Evolutionary conservation across 2,113 vertebrate species (phyloP), one percentile per base, ranked within the genome.

Genomic region (Sturnus vulgaris): DNA sequence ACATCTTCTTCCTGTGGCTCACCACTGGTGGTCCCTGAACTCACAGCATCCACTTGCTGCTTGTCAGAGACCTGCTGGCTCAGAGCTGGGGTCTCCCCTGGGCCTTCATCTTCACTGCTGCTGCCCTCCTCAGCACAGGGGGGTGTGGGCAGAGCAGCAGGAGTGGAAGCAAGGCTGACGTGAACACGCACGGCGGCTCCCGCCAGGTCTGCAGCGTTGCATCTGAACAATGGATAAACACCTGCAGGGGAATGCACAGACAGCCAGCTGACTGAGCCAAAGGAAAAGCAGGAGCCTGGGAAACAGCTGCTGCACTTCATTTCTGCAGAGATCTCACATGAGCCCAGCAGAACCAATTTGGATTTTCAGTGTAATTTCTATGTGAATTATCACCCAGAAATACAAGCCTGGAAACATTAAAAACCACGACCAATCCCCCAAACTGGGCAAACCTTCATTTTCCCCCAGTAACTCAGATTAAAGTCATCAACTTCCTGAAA

Each of bases 141-240:
- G 8, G 55, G 47, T 9, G 95, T 37, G 86, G 80, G 42, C 55
- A 82, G 42, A 19, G 63, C 55, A 21, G 60, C 39, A 53, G 90
- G 40, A n/a, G 81, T 4, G 39, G 97, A 25, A 4, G 97, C 95
- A 40, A 98, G 88, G 35, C 97, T 57, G 55, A 99, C 53, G 53
- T 99, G 99, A 64, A 99, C 97, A 30, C 99, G 97, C 8, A 99
- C 73, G n/a, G 99, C 98, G 4, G 99, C 99, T 66, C 99, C 99
- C 7, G 97, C 97, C 37, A 99, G 97, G 96, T 99, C 96, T 40
- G 98, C 95, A 60, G 99, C 98, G 1, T 98, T 98, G 95, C 98
- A 98, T 52, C 98, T 97, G 96, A 99, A 99, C 47, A 99, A 37
- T 0, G 99, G 99, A 80, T 99, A 99, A 22, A 99, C 98, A 9